phyloP scores from a whole-genome alignment of 92 coral and sea anemone genomes.

The Porites lobata region DNA sequence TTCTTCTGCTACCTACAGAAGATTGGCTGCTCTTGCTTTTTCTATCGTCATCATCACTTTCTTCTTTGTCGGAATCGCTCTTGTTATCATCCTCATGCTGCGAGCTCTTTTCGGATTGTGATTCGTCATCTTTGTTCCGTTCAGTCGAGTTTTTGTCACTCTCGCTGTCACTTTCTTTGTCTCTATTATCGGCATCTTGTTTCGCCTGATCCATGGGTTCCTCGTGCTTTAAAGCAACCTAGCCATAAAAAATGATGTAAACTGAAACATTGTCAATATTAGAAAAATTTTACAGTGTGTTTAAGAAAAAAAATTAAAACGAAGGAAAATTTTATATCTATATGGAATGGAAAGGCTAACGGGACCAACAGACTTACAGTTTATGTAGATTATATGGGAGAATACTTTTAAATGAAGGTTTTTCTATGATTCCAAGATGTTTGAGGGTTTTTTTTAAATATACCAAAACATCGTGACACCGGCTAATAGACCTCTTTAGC shows the following conservation, averaged over 20 bases:
- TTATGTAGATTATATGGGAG: no score
- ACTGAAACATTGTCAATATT: no score
- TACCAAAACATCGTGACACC: no score
- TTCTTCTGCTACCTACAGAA: slow-evolving; percentile 29
- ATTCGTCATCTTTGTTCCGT: slow-evolving; percentile 22
- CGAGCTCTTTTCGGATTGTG: slow-evolving; percentile 18
- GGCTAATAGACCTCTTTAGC: no score
- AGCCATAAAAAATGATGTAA: background rate
- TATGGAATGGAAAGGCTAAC: no score
- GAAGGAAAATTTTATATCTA: no score
- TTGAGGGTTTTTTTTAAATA: no score
- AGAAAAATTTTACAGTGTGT: background rate
- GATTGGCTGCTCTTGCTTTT: slow-evolving; percentile 18
- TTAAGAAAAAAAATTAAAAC: no score
- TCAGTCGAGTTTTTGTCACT: background rate
- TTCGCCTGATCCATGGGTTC: background rate
- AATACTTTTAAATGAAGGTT: no score
- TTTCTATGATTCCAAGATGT: no score
- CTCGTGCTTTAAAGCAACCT: background rate
- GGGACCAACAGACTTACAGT: no score
- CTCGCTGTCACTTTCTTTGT: background rate
- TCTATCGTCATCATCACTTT: slow-evolving; percentile 22
- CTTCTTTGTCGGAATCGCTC: slow-evolving; percentile 47
- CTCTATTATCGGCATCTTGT: background rate
- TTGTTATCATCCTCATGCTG: slow-evolving; percentile 10